These are phyloP conservation scores for zebrafish (Danio rerio) DNA, from an alignment of 2,113 vertebrate genomes.

Conservation along the genomic window DNA sequence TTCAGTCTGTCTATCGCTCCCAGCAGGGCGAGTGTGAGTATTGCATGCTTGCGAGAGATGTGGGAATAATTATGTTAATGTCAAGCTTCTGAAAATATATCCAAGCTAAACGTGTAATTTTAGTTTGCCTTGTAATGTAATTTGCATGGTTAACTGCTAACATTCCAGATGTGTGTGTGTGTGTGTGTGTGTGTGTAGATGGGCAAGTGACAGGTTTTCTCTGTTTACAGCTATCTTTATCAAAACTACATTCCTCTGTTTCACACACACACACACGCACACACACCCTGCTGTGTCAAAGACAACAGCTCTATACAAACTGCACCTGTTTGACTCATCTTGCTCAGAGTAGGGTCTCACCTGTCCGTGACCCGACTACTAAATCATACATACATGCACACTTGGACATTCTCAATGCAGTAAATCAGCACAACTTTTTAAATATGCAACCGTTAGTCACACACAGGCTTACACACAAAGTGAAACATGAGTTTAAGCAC, in stretches of 20 bases:
- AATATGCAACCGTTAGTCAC: slow-evolving; percentile 17
- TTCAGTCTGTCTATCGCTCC: neutral
- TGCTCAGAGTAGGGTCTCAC: slow-evolving; percentile 34
- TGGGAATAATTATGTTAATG: slow-evolving; percentile 33
- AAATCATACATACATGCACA: slow-evolving; percentile 28
- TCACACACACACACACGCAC: neutral
- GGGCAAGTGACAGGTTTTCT: slow-evolving; percentile 36
- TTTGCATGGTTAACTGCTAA: slow-evolving; percentile 10
- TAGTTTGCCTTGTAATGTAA: slow-evolving; percentile 28
- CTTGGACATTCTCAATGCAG: slow-evolving; percentile 6
- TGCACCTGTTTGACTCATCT: slow-evolving; percentile 39
- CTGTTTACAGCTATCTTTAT: slow-evolving; percentile 45
- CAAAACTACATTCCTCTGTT: slow-evolving; percentile 45
- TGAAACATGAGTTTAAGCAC: slow-evolving; percentile 31
- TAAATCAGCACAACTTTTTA: slow-evolving; percentile 36
- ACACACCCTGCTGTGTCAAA: slow-evolving; percentile 43
- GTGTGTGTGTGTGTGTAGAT: slow-evolving; percentile 2
- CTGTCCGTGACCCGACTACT: slow-evolving; percentile 41
- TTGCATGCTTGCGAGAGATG: slow-evolving; percentile 1
- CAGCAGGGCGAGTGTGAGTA: neutral
- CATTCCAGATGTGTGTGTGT: slow-evolving; percentile 34
- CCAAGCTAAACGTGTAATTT: slow-evolving; percentile 20
- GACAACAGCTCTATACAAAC: slow-evolving; percentile 44
- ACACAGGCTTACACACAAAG: slow-evolving; percentile 30
- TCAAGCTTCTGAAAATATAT: slow-evolving; percentile 32